Conservation (phyloP, 2,113 vertebrate species). For the Xenopus laevis region DNA sequence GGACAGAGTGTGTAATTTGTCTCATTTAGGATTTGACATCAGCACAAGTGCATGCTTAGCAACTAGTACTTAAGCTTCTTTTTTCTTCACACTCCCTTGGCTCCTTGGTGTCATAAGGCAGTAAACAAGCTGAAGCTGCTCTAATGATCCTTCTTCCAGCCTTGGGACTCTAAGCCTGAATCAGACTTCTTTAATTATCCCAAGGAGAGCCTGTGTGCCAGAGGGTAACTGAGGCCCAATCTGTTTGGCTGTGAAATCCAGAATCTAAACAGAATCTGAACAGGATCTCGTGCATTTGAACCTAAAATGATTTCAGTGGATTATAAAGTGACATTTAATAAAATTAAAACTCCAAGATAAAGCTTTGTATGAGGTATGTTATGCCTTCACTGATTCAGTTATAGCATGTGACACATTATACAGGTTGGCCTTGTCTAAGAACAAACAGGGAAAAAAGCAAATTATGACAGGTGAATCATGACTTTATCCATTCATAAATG, state of each 20-base stretch:
- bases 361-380: no score
- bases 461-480: no score
- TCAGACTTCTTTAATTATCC: conserved; percentile 12
- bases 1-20: background rate
- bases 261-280: background rate
- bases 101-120: conserved; percentile 24
- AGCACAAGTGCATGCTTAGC: conserved; percentile 24
- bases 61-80: conserved; percentile 2
- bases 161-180: background rate
- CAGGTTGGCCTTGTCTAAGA: no score
- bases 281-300: background rate
- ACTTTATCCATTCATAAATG: no score
- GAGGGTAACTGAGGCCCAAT: background rate
- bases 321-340: no score
- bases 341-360: no score
- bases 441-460: no score
- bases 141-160: conserved; percentile 16
- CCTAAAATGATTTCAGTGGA: background rate
- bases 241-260: background rate
- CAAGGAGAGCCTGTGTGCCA: conserved; percentile 5
- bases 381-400: no score
- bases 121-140: conserved; percentile 25
- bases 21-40: conserved; percentile 14
- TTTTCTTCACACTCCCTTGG: conserved; percentile 27
- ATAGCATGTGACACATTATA: no score